phyloP scores from a whole-genome alignment of 2,797 vertebrate species.

The Notoglanidium macrostoma region DNA sequence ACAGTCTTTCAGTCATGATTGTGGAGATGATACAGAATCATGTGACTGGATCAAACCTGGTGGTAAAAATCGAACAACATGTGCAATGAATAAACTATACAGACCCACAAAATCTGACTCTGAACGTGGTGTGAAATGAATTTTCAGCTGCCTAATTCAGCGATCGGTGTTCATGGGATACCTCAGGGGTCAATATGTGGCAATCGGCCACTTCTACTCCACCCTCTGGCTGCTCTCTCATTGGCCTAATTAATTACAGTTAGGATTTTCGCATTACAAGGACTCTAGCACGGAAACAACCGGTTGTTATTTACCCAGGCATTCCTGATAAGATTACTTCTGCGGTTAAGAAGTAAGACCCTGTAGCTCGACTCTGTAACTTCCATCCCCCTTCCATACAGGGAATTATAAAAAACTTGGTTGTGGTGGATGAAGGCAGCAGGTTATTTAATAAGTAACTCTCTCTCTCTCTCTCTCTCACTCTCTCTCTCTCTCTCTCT shows the following conservation, averaged over 20 bases:
- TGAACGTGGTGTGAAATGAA: constrained; percentile 9
- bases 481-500: neutral
- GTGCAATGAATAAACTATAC: constrained; percentile 18
- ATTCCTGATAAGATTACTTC: constrained; percentile 76
- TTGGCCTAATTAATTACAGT: constrained; percentile 23
- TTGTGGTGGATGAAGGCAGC: constrained; percentile 48
- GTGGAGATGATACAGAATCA: neutral
- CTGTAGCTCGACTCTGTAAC: constrained; percentile 29
- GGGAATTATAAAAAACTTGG: constrained; percentile 58
- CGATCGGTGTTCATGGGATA: constrained; percentile 5
- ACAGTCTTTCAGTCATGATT: neutral
- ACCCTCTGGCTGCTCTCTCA: neutral
- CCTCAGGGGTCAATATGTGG: constrained; percentile 27
- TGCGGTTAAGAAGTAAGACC: constrained; percentile 48
- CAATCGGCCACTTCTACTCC: neutral
- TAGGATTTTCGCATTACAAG: constrained; percentile 22
- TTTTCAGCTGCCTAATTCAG: neutral
- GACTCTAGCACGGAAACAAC: constrained; percentile 19
- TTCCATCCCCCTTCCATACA: constrained; percentile 34
- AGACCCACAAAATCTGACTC: neutral
- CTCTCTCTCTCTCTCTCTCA: constrained; percentile 13
- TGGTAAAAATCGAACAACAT: neutral
- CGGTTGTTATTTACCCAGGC: constrained; percentile 59
- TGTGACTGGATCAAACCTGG: neutral
- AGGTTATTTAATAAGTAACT: constrained; percentile 53